Evolutionary conservation across 2,797 vertebrate species (phyloP), one percentile per base, ranked within the genome.

Genomic region (Coranthus polyacanthus): DNA sequence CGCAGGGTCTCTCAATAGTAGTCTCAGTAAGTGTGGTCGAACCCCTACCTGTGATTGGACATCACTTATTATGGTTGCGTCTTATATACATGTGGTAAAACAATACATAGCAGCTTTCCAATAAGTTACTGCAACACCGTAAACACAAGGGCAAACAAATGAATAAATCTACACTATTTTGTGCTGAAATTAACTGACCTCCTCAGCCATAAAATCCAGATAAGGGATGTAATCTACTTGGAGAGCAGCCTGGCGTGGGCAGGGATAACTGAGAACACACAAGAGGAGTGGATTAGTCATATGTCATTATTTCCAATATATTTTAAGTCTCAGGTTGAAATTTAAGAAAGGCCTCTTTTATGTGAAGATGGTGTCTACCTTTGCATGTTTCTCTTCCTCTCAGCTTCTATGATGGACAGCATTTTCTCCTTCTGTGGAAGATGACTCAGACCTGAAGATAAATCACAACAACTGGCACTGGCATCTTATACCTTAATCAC

Each of bases 1-100:
- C 3, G 10, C 5, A 9, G 96, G 95, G 43, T 97, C 95, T 4
- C 20, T 93, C 68, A 92, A 86, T 11, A 97, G 73, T 7, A 97
- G 74, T 0, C 78, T 50, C 22, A 89, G 49, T 12, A 95, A 4
- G 0, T 78, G 93, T 50, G 95, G 96, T 65, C 90, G 94, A 49
- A 89, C 93, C 0, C 94, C 92, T 0, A 95, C 81, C 65, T 92
- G 72, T 26, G 50, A 72, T 22, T 26, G n/a, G 41, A 81, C 43
- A 13, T 29, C 12, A 17, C 6, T 69, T 13, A 67, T 24, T 0
- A 51, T 22, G 42, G 6, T 54, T 45, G 6, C 42, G 18, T 66
- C 18, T 42, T 18, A 29, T 43, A 0, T 1, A 26, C 1, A 22
- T 11, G 32, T 6, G 5, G 6, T 20, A 9, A 37, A 24, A 34